Base-by-base conservation (phyloP, 1,140 invertebrate genomes). In the Drosophila lowei region DNA sequence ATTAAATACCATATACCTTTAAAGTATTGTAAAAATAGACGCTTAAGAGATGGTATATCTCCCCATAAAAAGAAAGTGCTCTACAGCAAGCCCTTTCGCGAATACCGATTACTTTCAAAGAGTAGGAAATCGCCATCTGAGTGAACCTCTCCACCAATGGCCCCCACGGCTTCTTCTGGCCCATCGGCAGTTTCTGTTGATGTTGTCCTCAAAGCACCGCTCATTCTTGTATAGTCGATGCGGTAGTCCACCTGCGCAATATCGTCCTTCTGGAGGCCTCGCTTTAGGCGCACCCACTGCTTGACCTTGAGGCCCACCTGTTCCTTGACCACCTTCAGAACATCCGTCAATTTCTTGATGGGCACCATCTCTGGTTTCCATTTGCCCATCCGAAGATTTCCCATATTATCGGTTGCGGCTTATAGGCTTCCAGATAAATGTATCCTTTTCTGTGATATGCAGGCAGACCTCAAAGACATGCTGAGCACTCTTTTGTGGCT, bases 261-360 rank as follows among this genome's bases (percentile, higher is more conserved):
- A 90, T 99, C 99, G 92, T 99, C 98, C 91, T 99, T 99, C 91
- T 97, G 99, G 2, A 99, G 92, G 43, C 97, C 96, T 91, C 98
- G 93, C 90, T 99, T 99, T 0, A 99, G 91, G 59, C 99, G 93
- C 6, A 99, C 98, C 97, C 98, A 99, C 72, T 98, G 96, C 79
- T 98, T 98, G 0, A 95, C 93, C 92, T 98, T 99, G 1, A 99
- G 92, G 13, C 95, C 95, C 15, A 96, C 95, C 84, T 97, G 97
- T 83, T 98, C 97, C 91, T 99, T 99, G 0, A 99, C 96, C 0
- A 99, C 98, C 78, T 97, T 94, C 7, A 99, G 90, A 0, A 99
- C 98, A 93, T 99, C 98, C 0, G 98, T 99, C 99, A 99, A 99
- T 93, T 99, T 98, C 91, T 98, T 98, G 61, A 99, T 99, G 0